A percentile compares a stretch with the other conserved stretches of the same genome.
These are phyloP conservation scores for Merodon equestris DNA, from an alignment of 2,888 invertebrate species.

Conservation along the genomic window DNA sequence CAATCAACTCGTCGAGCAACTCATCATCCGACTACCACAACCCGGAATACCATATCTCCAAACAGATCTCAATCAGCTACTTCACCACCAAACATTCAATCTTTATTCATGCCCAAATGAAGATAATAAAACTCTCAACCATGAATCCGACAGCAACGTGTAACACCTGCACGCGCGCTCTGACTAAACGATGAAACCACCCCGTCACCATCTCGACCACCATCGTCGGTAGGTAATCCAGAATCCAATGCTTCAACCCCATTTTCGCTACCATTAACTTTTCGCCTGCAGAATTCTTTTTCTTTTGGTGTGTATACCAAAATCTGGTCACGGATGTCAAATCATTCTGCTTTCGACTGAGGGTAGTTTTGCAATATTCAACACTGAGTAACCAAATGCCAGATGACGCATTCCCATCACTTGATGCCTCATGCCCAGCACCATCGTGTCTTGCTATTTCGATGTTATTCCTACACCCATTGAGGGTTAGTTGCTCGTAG, in stretches of 20 bases:
- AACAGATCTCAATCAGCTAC: slow-evolving; percentile 34
- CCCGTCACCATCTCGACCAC: slow-evolving; percentile 30
- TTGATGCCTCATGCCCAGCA: no score
- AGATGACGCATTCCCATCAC: slow-evolving; percentile 58
- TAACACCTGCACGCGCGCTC: slow-evolving; percentile 58
- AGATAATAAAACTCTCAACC: slow-evolving; percentile 51
- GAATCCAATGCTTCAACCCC: slow-evolving; percentile 6
- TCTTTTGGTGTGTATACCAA: slow-evolving; percentile 63
- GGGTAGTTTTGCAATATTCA: slow-evolving; percentile 39
- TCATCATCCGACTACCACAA: no score
- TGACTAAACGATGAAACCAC: slow-evolving; percentile 25
- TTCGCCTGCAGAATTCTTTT: slow-evolving; percentile 48
- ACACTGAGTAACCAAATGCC: no score
- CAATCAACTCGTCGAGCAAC: no score
- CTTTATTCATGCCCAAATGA: slow-evolving; percentile 47
- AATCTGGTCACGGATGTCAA: slow-evolving; percentile 68
- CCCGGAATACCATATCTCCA: slow-evolving; percentile 17
- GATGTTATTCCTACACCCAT: neutral
- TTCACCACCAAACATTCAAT: slow-evolving; percentile 41
- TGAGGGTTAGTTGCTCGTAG: slow-evolving; percentile 21
- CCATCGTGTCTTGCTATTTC: slow-evolving; percentile 58
- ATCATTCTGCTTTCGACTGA: slow-evolving; percentile 28
- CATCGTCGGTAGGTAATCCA: neutral
- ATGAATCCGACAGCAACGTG: slow-evolving; percentile 31
- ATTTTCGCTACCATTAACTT: slow-evolving; percentile 48